These are phyloP conservation scores for Sinelater perroti DNA, from an alignment of 2,888 invertebrate genomes.

Conservation along the genomic window DNA sequence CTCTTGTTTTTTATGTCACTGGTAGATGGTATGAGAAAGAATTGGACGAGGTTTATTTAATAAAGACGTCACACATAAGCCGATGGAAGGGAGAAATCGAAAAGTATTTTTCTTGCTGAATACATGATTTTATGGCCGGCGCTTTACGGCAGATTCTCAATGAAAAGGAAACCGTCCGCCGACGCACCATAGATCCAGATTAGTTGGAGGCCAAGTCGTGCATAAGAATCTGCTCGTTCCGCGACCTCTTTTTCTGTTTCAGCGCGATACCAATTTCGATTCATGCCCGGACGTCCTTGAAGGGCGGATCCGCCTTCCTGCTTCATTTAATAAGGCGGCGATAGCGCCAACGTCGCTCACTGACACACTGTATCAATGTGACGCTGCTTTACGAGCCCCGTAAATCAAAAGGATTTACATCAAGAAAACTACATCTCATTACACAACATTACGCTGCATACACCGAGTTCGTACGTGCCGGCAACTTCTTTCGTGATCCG, in stretches of 20 bases:
- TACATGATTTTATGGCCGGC: no score
- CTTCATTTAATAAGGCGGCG: conserved; percentile 35
- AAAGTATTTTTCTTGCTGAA: no score
- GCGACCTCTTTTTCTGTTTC: no score
- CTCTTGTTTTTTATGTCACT: no score
- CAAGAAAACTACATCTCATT: conserved; percentile 41
- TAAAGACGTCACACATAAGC: no score
- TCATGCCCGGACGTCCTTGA: conserved; percentile 27
- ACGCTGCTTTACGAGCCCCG: conserved; percentile 38
- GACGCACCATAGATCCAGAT: not conserved
- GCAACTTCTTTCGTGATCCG: conserved; percentile 30
- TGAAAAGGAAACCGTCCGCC: not conserved
- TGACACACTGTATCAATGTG: conserved; percentile 37
- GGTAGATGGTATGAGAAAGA: no score
- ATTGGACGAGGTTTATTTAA: no score
- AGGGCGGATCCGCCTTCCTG: conserved; percentile 17
- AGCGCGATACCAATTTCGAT: conserved; percentile 13
- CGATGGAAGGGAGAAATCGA: no score
- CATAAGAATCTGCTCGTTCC: not conserved
- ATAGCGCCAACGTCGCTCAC: conserved; percentile 36
- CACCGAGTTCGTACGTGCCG: conserved; percentile 34
- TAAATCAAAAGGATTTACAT: conserved; percentile 41
- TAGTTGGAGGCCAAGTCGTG: not conserved
- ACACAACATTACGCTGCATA: conserved; percentile 40
- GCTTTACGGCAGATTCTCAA: no score